phyloP scores from a whole-genome alignment of 2,113 vertebrate species.

The Tautogolabrus adspersus region DNA sequence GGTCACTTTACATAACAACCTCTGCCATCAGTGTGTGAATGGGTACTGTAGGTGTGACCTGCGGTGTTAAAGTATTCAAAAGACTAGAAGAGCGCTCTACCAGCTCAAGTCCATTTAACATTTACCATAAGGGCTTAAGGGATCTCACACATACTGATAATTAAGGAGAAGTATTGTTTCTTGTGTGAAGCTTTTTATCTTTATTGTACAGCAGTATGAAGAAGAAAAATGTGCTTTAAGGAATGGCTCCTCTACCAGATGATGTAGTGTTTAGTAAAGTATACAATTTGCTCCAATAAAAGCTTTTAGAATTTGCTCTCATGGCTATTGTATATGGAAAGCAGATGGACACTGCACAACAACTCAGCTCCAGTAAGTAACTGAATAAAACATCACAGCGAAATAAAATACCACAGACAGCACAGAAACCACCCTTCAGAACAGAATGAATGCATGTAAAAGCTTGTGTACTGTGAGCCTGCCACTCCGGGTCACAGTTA shows the following conservation, averaged over 20 bases:
- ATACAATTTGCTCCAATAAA: conserved; percentile 41
- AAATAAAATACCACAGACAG: conserved; percentile 27
- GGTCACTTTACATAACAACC: too few species aligned
- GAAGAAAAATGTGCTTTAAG: conserved; percentile 22
- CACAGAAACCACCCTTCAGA: conserved; percentile 23
- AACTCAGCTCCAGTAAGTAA: conserved; percentile 34
- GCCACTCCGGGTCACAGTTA: conserved; percentile 19
- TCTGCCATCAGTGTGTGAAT: too few species aligned
- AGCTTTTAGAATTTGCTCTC: conserved; percentile 43
- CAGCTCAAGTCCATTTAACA: too few species aligned
- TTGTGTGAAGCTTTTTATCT: neutral
- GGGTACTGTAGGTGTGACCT: too few species aligned
- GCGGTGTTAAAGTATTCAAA: too few species aligned
- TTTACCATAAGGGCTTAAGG: too few species aligned
- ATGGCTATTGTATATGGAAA: conserved; percentile 24
- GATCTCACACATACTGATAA: too few species aligned
- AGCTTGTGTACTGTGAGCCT: conserved; percentile 28
- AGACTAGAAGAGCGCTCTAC: too few species aligned
- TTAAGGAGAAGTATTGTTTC: neutral
- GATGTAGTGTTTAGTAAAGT: conserved; percentile 14
- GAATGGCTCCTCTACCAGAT: neutral
- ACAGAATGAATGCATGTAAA: conserved; percentile 41
- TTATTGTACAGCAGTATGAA: neutral
- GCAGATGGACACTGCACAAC: conserved; percentile 40
- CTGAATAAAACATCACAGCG: conserved; percentile 35